Evolutionary conservation across 2,888 invertebrate genomes (phyloP).

Genomic region (Melipona beecheii): DNA sequence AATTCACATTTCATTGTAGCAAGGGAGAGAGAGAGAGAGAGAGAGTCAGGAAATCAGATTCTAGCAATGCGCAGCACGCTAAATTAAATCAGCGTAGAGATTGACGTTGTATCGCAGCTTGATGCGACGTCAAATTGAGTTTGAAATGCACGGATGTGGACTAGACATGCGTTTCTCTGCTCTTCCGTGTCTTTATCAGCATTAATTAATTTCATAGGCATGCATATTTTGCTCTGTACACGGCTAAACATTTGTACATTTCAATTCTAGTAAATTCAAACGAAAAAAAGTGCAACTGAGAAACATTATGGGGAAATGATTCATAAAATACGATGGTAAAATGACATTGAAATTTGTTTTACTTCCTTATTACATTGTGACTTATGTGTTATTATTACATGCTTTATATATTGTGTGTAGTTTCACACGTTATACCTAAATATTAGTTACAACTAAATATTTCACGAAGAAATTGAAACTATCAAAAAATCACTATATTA

Average conservation of each 20-base stretch:
- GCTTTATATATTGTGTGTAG: too few relatives aligned
- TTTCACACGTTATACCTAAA: too few relatives aligned
- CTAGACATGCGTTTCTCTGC: constrained; percentile 12
- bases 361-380: too few relatives aligned
- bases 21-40: background rate
- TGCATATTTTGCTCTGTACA: background rate
- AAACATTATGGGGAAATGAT: too few relatives aligned
- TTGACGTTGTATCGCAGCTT: constrained; percentile 64
- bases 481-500: too few relatives aligned
- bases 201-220: constrained; percentile 1
- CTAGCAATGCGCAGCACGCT: constrained; percentile 31
- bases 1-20: background rate
- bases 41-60: constrained; percentile 37
- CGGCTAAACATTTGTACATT: background rate
- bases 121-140: constrained; percentile 69
- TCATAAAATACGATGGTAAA: too few relatives aligned
- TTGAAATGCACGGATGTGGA: constrained; percentile 55
- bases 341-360: too few relatives aligned
- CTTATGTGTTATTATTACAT: too few relatives aligned
- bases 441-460: too few relatives aligned
- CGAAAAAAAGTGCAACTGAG: too few relatives aligned
- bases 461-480: too few relatives aligned
- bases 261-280: background rate
- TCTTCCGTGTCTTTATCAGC: background rate
- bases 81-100: constrained; percentile 65